Percentiles rank a stretch among this genome's conserved stretches.
phyloP scores from a whole-genome alignment of 2,888 invertebrate genomes.

The Theretra japonica region DNA sequence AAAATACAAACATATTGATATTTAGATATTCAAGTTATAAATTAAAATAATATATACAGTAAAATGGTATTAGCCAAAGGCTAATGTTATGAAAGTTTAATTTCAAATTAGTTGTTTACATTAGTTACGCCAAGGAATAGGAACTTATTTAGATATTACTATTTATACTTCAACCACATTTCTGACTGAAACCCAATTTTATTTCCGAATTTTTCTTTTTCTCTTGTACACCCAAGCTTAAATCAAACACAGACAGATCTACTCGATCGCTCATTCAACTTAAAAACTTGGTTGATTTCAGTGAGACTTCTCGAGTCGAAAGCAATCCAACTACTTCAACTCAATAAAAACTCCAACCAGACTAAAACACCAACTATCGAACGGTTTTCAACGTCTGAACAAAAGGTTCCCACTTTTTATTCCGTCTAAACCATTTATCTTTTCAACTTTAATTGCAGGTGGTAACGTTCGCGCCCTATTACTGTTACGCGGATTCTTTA shows the following conservation, averaged over 20 bases:
- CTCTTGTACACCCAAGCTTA: background rate
- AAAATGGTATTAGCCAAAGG: too few relatives aligned
- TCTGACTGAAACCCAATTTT: too few relatives aligned
- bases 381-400: conserved; percentile 35
- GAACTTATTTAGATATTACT: background rate
- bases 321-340: conserved; percentile 55
- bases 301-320: conserved; percentile 40
- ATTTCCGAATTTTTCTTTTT: background rate
- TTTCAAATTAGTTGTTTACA: too few relatives aligned
- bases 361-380: conserved; percentile 43
- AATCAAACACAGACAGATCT: conserved; percentile 32
- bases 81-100: too few relatives aligned
- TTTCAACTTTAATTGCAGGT: conserved; percentile 15
- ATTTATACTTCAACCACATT: background rate
- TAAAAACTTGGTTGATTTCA: conserved; percentile 42
- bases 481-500: background rate
- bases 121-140: too few relatives aligned
- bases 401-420: background rate
- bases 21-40: too few relatives aligned
- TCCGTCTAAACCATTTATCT: conserved; percentile 11
- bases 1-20: too few relatives aligned
- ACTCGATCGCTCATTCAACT: conserved; percentile 36
- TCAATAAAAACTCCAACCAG: conserved; percentile 54
- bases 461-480: background rate
- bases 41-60: too few relatives aligned